Base-by-base conservation (phyloP, 2,888 invertebrate genomes). In the Drosophila aldrichi region DNA sequence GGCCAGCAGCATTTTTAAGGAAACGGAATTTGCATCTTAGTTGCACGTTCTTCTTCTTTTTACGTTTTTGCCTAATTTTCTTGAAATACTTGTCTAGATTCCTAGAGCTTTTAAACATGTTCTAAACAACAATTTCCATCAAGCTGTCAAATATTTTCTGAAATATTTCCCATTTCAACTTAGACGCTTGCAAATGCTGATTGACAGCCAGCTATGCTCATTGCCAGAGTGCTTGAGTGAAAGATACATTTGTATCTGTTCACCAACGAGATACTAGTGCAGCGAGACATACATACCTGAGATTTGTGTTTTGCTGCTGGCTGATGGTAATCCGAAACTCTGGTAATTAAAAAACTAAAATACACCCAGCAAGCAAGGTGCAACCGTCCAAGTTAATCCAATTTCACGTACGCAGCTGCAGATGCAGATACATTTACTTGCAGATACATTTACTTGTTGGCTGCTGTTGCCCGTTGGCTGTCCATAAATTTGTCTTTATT, bases 341-440 rank as follows among this genome's bases (percentile, higher is more conserved):
- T 74, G 76, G 81, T 88, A 83, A 83, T 81, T 84, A 79, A 88
- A 86, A 88, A 44, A 44, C 6, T 5, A n/a, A 36, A 9, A 82
- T 14, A 12, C 48, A 48, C 74, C 73, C 71, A 68, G 43, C 71
- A 70, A 60, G 75, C 71, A 70, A 60, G 75, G 66, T 83, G 78
- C 89, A 78, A 83, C 81, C 71, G 84, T 74, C 80, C 77, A 63
- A 77, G 79, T 79, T 89, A 85, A 89, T 88, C 89, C 85, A 87
- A 89, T 84, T 85, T 77, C 88, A 88, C 73, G 85, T 20, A 57
- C 60, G 66, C 67, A 67, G 51, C 60, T 65, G 66, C 59, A 48
- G 59, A 14, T 51, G 44, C 68, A 71, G 68, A 43, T 36, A 44
- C 34, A 54, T 38, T 54, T 38, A 12, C 51, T 51, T 65, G 66